Evolutionary conservation across 2,113 vertebrate genomes (phyloP).

Genomic region (Catagonus wagneri): DNA sequence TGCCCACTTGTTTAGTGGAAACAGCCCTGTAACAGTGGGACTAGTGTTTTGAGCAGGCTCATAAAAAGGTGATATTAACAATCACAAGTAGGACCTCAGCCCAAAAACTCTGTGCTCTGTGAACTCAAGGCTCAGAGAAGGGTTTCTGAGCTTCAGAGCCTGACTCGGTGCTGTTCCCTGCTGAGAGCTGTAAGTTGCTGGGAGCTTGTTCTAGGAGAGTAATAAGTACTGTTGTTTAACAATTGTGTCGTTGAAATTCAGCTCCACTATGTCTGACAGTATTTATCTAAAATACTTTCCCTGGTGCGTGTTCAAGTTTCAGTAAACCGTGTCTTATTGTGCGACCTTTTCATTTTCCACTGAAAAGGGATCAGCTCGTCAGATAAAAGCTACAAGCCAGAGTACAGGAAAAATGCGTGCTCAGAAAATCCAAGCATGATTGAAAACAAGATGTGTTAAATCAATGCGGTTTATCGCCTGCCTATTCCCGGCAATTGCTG

Average conservation of each 20-base stretch:
- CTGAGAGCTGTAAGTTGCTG: slow-evolving; percentile 87
- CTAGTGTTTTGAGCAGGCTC: slow-evolving; percentile 46
- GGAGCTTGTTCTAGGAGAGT: slow-evolving; percentile 88
- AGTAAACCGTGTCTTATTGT: slow-evolving; percentile 94
- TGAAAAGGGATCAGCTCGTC: slow-evolving; percentile 93
- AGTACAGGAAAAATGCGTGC: slow-evolving; percentile 93
- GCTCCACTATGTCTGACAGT: slow-evolving; percentile 92
- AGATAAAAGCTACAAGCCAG: slow-evolving; percentile 93
- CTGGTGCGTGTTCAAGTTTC: slow-evolving; percentile 91
- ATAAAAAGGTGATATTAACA: slow-evolving; percentile 66
- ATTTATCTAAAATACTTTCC: slow-evolving; percentile 94
- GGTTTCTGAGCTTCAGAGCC: slow-evolving; percentile 77
- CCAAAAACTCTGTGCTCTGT: slow-evolving; percentile 11
- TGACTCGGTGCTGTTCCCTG: slow-evolving; percentile 82
- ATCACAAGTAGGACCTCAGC: slow-evolving; percentile 20
- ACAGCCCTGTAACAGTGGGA: neutral
- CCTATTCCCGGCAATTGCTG: slow-evolving; percentile 92
- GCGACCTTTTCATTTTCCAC: slow-evolving; percentile 94
- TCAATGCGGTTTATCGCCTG: slow-evolving; percentile 94
- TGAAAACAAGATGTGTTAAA: slow-evolving; percentile 95
- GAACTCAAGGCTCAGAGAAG: slow-evolving; percentile 50
- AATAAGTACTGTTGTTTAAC: slow-evolving; percentile 93
- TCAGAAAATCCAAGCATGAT: slow-evolving; percentile 94
- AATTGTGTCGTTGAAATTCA: slow-evolving; percentile 92
- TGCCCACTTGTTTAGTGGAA: slow-evolving; percentile 32